Evolutionary conservation across 92 coral and sea anemone genomes (phyloP), one percentile per base, ranked within the genome.

Genomic region (Montipora capitata): DNA sequence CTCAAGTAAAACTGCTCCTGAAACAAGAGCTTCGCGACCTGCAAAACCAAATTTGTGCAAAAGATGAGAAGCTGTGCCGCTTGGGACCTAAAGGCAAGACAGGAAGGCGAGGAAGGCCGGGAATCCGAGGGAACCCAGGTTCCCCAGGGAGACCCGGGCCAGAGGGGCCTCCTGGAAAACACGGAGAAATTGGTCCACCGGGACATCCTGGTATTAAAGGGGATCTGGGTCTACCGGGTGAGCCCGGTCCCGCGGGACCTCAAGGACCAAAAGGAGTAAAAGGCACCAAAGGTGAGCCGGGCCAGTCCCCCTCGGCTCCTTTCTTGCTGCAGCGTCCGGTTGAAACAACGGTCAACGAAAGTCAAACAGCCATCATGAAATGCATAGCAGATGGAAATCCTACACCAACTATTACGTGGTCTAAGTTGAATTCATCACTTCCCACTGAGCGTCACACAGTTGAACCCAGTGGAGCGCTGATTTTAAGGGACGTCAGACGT

Each of bases 361-460:
- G 92, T 75, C 80, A 67, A 3, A 82, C 85, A 45, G 92, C 89
- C 77, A 69, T 77, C 38, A 49, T 92, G 41, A 56, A 76, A 63
- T 87, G 96, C 63, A 69, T 77, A 62, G 96, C 79, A 35, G 78
- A 73, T 48, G 96, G 96, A 1, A 89, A 93, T 49, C 96, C 96
- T 51, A 38, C 51, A 8, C 96, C 93, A 15, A 68, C 73, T 17
- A 52, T 93, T 80, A 82, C 90, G 82, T 93, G 92, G 96, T 45
- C 62, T 43, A 93, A 91, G 67, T 4, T 57, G 40, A 80, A 79
- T 43, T 79, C 94, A 10, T 56, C 85, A 5, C 88, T 90, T 72
- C 84, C 96, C 11, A 68, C 11, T 6, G 84, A 72, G 40, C 84
- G 88, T 57, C 94, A 84, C 48, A 74, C 54, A 73, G 74, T 85